Evolutionary conservation across 2,113 vertebrate genomes (phyloP).

Genomic region (Melanerpes aurifrons): DNA sequence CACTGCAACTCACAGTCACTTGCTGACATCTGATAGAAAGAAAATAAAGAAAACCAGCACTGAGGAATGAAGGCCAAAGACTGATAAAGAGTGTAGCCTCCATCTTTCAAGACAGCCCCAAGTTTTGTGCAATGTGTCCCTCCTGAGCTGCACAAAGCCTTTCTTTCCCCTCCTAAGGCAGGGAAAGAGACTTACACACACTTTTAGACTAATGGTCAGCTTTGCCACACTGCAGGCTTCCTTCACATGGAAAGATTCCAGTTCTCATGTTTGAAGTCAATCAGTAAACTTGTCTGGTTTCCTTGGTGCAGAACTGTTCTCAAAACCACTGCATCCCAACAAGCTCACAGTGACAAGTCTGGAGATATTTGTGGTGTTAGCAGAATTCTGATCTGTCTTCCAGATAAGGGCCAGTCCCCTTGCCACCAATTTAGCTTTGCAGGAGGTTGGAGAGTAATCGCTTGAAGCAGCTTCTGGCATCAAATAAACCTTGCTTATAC

Average conservation of each 20-base stretch:
- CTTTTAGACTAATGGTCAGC: neutral
- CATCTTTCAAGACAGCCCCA: neutral
- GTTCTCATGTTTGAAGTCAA: neutral
- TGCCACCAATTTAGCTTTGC: neutral
- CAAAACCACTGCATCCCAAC: neutral
- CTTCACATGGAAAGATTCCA: neutral
- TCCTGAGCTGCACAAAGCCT: neutral
- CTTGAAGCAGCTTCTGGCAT: neutral
- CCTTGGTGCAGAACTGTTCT: neutral
- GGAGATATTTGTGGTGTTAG: neutral
- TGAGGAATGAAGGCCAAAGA: neutral
- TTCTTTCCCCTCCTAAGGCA: neutral
- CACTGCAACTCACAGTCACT: neutral
- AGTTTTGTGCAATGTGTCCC: neutral
- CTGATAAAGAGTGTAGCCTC: neutral
- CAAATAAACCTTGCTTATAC: neutral
- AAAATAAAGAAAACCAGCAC: neutral
- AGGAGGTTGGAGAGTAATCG: neutral
- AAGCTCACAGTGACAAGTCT: neutral
- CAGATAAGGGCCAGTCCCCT: neutral
- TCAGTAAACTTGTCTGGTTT: neutral
- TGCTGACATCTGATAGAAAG: neutral
- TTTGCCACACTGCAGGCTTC: neutral
- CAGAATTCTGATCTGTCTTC: neutral
- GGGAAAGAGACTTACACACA: neutral